Conservation (phyloP, 2,888 invertebrate genomes). For the Ophioninae sp. region DNA sequence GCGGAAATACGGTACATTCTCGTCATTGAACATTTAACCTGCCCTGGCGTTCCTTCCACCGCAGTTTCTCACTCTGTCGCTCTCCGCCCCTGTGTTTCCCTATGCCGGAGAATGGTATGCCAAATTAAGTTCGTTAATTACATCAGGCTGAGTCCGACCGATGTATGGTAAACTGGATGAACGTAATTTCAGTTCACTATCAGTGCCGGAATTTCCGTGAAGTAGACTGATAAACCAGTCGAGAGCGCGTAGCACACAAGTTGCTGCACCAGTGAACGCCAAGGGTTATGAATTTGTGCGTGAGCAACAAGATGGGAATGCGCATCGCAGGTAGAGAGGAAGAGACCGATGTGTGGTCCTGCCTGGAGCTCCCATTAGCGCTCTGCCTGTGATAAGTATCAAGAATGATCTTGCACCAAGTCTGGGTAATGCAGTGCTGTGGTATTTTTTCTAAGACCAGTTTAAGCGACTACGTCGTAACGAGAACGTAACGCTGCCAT, state of each 20-base stretch:
- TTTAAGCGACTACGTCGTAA: not conserved
- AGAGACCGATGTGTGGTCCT: not conserved
- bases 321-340: not conserved
- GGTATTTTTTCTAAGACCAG: not conserved
- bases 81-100: not conserved
- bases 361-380: not conserved
- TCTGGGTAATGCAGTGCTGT: not conserved
- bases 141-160: slow-evolving; percentile 23
- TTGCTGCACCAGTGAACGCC: not conserved
- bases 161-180: slow-evolving; percentile 8
- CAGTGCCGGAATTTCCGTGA: slow-evolving; percentile 46
- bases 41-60: not conserved
- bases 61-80: not conserved
- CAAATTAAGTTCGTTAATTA: slow-evolving; percentile 60
- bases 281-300: slow-evolving; percentile 41
- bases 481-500: not conserved
- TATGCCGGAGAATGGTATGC: slow-evolving; percentile 36
- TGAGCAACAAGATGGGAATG: slow-evolving; percentile 36
- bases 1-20: slow-evolving; percentile 1
- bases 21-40: slow-evolving; percentile 7
- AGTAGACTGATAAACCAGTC: slow-evolving; percentile 41
- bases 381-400: not conserved
- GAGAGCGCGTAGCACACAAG: slow-evolving; percentile 3
- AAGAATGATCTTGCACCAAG: not conserved
- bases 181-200: slow-evolving; percentile 24